phyloP scores from a whole-genome alignment of 2,888 invertebrate genomes.

The Cantharis lateralis region DNA sequence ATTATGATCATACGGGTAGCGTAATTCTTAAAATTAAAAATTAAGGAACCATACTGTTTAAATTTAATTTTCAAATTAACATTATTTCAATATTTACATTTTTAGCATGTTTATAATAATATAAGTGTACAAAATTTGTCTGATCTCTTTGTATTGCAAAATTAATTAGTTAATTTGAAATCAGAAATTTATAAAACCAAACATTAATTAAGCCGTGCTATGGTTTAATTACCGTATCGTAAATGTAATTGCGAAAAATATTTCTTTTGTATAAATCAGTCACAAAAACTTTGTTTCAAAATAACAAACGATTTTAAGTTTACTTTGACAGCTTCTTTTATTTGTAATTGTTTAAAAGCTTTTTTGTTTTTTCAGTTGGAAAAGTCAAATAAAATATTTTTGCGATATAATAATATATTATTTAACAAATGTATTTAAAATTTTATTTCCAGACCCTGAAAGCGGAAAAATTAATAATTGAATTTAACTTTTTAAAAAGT shows the following conservation, averaged over 20 bases:
- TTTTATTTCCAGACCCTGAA: neutral
- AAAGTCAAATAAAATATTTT: neutral
- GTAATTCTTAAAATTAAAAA: neutral
- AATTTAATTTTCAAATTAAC: neutral
- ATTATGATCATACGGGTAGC: neutral
- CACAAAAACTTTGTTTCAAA: neutral
- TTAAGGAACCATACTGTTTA: neutral
- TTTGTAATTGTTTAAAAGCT: slow-evolving; percentile 1
- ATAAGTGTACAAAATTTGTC: too few relatives aligned
- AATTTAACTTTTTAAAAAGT: neutral
- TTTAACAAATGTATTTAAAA: neutral
- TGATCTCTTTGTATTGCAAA: neutral
- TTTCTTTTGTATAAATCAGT: neutral
- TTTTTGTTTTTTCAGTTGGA: neutral
- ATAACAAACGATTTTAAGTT: slow-evolving; percentile 1
- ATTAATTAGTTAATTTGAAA: neutral
- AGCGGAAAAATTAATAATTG: neutral
- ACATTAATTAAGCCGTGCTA: neutral
- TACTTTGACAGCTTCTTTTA: neutral
- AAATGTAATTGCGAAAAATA: neutral
- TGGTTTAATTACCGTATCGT: neutral
- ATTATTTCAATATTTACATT: too few relatives aligned
- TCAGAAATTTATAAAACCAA: neutral
- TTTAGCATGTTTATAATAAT: too few relatives aligned
- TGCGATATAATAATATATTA: neutral